Evolutionary conservation across 2,888 invertebrate genomes (phyloP).

Genomic region (Cosmopolites sordidus): DNA sequence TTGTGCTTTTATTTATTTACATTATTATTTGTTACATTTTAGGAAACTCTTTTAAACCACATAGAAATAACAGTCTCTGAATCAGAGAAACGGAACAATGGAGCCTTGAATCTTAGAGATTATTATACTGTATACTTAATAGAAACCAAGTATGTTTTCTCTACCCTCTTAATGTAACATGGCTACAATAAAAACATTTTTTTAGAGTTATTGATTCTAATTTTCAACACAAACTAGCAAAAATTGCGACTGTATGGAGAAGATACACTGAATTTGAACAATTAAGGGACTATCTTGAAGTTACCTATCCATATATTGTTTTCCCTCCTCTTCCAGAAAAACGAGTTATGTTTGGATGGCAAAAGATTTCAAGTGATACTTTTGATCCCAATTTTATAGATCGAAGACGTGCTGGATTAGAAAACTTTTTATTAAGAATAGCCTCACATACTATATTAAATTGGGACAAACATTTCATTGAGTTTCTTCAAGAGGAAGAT

Average conservation of each 20-base stretch:
- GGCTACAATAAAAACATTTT: conserved; percentile 29
- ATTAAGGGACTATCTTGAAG: conserved; percentile 69
- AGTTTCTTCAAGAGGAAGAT: conserved; percentile 73
- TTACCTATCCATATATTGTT: conserved; percentile 74
- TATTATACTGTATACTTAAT: conserved; percentile 75
- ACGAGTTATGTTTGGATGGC: conserved; percentile 70
- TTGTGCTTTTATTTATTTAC: not conserved
- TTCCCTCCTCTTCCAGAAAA: conserved; percentile 81
- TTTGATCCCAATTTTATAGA: conserved; percentile 83
- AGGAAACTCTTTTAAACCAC: conserved; percentile 66
- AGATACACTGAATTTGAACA: conserved; percentile 83
- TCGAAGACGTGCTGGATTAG: conserved; percentile 73
- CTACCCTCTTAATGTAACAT: not conserved
- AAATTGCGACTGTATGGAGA: conserved; percentile 68
- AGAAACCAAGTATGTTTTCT: conserved; percentile 61
- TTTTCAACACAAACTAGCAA: conserved; percentile 55
- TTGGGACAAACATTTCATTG: conserved; percentile 70
- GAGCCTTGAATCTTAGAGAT: conserved; percentile 68
- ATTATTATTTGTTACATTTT: conserved; percentile 2
- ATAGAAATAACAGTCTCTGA: conserved; percentile 72
- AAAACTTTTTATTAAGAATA: conserved; percentile 73
- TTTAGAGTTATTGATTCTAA: conserved; percentile 63
- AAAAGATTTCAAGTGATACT: conserved; percentile 70
- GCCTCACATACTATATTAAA: conserved; percentile 71
- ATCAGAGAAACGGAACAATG: conserved; percentile 72